Conservation (phyloP, 2,888 invertebrate genomes). For the Apodemia hepburni region DNA sequence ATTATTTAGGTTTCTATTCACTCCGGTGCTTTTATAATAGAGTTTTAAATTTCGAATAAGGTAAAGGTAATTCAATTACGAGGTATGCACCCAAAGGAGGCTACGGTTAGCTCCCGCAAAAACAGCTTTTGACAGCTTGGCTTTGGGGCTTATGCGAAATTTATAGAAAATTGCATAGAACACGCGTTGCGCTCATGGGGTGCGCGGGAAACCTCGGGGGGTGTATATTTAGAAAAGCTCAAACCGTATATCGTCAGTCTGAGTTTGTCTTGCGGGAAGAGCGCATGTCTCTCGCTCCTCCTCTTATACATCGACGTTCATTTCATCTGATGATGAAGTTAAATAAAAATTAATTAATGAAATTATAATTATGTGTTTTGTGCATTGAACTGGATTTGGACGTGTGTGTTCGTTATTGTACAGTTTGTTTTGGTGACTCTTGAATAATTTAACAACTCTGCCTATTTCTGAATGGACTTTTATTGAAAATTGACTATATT, state of each 20-base stretch:
- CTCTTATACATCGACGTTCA: conserved; percentile 40
- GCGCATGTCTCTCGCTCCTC: conserved; percentile 49
- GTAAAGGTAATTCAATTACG: conserved; percentile 68
- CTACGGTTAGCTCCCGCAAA: conserved; percentile 53
- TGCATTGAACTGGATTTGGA: conserved; percentile 61
- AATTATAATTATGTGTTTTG: conserved; percentile 51
- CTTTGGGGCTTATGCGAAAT: conserved; percentile 74
- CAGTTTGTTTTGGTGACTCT: conserved; percentile 40
- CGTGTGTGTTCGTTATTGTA: conserved; percentile 50
- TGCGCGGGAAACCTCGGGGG: conserved; percentile 66
- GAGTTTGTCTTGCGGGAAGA: conserved; percentile 53
- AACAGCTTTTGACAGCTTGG: conserved; percentile 76
- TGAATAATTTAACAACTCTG: conserved; percentile 39
- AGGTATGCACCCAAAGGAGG: conserved; percentile 46
- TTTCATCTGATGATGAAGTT: conserved; percentile 61
- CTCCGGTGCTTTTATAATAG: conserved; percentile 2
- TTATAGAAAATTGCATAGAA: conserved; percentile 77
- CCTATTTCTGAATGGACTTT: conserved; percentile 49
- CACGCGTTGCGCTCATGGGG: conserved; percentile 64
- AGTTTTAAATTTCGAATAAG: conserved; percentile 32
- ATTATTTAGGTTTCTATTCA: conserved; percentile 13
- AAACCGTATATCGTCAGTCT: conserved; percentile 57
- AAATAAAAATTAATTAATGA: conserved; percentile 55
- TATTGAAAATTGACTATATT: conserved; percentile 41
- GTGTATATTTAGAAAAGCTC: conserved; percentile 75